Conservation (phyloP, 2,888 invertebrate genomes). For the Pristionchus fissidentatus region DNA sequence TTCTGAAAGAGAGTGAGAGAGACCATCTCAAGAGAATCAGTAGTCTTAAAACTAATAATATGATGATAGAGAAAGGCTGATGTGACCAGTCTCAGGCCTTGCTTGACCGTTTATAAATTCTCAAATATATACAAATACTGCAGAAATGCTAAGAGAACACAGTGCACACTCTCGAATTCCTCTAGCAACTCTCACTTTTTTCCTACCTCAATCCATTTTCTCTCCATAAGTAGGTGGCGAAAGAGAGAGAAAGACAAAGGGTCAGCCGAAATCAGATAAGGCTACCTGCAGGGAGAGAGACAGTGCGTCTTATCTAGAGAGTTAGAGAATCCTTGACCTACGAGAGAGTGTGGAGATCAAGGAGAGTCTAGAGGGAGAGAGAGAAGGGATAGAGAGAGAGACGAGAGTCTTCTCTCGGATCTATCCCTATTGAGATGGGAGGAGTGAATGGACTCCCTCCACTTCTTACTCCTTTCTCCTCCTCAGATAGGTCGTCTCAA, state of each 20-base stretch:
- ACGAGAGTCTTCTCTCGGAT: not conserved
- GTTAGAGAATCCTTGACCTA: constrained; percentile 37
- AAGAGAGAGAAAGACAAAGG: constrained; percentile 34
- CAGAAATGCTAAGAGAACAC: too few relatives aligned
- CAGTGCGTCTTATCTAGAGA: not conserved
- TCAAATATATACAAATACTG: too few relatives aligned
- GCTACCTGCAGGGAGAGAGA: not conserved
- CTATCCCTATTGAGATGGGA: constrained; percentile 36
- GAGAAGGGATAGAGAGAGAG: constrained; percentile 40
- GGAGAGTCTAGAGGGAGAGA: constrained; percentile 33
- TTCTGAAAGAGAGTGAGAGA: too few relatives aligned
- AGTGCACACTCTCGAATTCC: constrained; percentile 24
- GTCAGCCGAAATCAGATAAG: constrained; percentile 41
- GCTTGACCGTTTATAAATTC: not conserved
- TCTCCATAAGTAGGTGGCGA: not conserved
- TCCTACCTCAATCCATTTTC: constrained; percentile 4
- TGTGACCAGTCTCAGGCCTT: not conserved
- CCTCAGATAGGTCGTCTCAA: not conserved
- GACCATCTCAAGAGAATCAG: too few relatives aligned
- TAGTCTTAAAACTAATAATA: too few relatives aligned
- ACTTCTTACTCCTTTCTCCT: constrained; percentile 41
- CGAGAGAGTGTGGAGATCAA: constrained; percentile 6
- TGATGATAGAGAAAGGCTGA: too few relatives aligned
- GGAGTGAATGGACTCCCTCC: constrained; percentile 36
- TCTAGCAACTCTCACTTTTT: not conserved